Percentiles rank a stretch among this genome's conserved stretches.
These are phyloP conservation scores for Meganola albula DNA, from an alignment of 2,888 invertebrate genomes.

Conservation along the genomic window DNA sequence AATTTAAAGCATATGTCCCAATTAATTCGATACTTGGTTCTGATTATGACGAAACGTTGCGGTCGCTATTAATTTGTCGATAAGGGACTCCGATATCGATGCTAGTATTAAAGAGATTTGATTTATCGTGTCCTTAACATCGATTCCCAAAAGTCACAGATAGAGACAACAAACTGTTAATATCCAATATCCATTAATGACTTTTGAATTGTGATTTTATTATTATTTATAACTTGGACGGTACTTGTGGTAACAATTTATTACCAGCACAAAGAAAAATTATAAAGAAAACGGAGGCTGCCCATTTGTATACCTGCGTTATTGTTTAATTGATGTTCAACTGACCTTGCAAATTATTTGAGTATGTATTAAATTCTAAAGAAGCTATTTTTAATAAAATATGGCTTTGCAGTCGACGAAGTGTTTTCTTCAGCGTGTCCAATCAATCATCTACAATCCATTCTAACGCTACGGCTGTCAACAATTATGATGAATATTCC, in stretches of 20 bases:
- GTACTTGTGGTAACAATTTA: conserved; percentile 15
- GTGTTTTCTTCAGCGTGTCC: conserved; percentile 38
- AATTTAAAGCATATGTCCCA: conserved; percentile 58
- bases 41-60: conserved; percentile 49
- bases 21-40: conserved; percentile 49
- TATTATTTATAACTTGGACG: too few species aligned
- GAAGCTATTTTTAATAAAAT: conserved; percentile 16
- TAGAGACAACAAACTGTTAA: too few species aligned
- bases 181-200: too few species aligned
- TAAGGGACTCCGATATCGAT: conserved; percentile 42
- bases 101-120: conserved; percentile 31
- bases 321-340: conserved; percentile 29
- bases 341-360: conserved; percentile 29
- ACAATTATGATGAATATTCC: conserved; percentile 48
- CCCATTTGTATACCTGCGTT: conserved; percentile 17
- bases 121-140: conserved; percentile 31
- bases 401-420: conserved; percentile 31
- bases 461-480: conserved; percentile 46
- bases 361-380: conserved; percentile 14
- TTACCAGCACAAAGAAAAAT: conserved; percentile 12
- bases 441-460: conserved; percentile 42
- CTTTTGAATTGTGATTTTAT: too few species aligned
- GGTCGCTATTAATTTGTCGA: conserved; percentile 55
- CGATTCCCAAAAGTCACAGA: conserved; percentile 20
- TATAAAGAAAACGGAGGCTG: conserved; percentile 18